phyloP scores from a whole-genome alignment of 2,888 invertebrate genomes.

The Drosophila ustulata region DNA sequence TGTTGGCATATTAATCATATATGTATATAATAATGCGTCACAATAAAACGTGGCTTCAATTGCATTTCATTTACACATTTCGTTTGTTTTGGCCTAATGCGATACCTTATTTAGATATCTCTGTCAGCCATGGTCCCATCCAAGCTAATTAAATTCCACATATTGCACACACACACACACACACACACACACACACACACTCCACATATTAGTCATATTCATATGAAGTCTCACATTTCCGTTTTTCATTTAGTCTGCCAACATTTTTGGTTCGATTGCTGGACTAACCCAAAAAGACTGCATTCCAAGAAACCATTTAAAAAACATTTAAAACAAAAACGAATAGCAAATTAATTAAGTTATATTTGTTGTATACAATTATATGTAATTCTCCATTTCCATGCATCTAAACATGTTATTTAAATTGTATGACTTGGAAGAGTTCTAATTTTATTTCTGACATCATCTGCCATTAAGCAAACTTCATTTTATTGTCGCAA shows the following conservation, averaged over 20 bases:
- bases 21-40: conserved; percentile 12
- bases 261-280: neutral
- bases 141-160: conserved; percentile 15
- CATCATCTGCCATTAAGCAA: neutral
- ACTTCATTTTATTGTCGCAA: neutral
- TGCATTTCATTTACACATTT: conserved; percentile 17
- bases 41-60: conserved; percentile 8
- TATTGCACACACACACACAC: neutral
- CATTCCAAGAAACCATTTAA: no score
- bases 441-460: neutral
- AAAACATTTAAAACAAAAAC: no score
- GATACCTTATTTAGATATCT: conserved; percentile 5
- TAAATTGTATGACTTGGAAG: no score
- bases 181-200: neutral
- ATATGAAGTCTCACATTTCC: neutral
- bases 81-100: conserved; percentile 12
- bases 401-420: no score
- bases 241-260: conserved; percentile 1
- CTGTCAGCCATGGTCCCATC: neutral
- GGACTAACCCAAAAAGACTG: neutral
- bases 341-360: no score
- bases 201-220: neutral
- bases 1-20: conserved; percentile 44
- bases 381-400: no score
- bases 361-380: no score